A percentile compares a stretch with the other conserved stretches of the same genome.
phyloP scores from a whole-genome alignment of 2,797 vertebrate species.

The Oceanodroma leucorhoa region DNA sequence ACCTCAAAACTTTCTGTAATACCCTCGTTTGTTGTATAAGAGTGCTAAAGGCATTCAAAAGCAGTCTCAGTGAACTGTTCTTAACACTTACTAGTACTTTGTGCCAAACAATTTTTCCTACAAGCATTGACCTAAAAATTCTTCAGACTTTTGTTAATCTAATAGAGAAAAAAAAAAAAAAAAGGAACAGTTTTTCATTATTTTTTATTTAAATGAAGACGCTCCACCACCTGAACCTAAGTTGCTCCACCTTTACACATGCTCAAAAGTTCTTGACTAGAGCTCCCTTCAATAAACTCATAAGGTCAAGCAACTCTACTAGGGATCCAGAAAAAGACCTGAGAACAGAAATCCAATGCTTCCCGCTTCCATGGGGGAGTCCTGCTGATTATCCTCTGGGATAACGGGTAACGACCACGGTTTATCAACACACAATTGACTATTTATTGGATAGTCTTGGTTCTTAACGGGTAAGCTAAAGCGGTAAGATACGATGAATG shows the following conservation, averaged over 20 bases:
- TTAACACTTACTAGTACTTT: not conserved
- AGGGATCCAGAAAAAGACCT: not conserved
- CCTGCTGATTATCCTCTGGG: not conserved
- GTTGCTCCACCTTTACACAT: not conserved
- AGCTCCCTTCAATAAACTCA: not conserved
- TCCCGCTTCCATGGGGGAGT: not conserved
- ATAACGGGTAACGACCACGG: not conserved
- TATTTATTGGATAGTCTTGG: not conserved
- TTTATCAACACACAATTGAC: not conserved
- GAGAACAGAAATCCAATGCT: not conserved
- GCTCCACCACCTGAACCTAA: not conserved
- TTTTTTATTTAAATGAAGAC: not conserved
- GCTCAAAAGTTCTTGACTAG: not conserved
- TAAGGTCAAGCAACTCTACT: not conserved
- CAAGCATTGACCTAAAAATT: not conserved
- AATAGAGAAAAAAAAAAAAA: not conserved
- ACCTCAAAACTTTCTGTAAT: conserved; percentile 44
- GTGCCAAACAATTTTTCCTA: not conserved
- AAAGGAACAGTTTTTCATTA: not conserved
- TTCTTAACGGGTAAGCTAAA: not conserved
- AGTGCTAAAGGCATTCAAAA: conserved; percentile 40
- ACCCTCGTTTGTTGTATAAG: not conserved
- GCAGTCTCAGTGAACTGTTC: not conserved
- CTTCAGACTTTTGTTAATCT: not conserved
- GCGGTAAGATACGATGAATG: not conserved